Base-by-base conservation (phyloP, 35 echinoderm and acorn worm species). In the Diadema setosum region DNA sequence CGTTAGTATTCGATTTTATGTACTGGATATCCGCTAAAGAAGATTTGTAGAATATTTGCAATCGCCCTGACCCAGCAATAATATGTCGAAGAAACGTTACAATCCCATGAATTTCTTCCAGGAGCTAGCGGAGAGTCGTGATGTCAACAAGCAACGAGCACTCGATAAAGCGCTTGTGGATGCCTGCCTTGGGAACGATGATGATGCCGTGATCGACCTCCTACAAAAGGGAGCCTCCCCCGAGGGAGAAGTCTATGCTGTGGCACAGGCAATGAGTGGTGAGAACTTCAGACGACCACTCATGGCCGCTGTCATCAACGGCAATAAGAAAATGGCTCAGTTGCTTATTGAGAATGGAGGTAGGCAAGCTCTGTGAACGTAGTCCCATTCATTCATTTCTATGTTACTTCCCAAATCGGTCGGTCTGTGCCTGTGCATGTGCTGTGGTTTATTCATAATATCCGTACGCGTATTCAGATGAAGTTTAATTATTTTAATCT, bases 191-290 rank as follows among this genome's bases (percentile, higher is more conserved):
- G 20, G 27, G 16, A 85, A 85, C 55, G 85, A 91, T 61, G 90
- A 86, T 15, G 94, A 96, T 42, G 84, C 83, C 44, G 94, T 92
- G 30, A 96, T 96, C 41, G 94, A 96, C 48, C 42, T 97, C 32
- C 40, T 97, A 21, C 91, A 97, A 84, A 97, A 97, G 63, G 95
- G 95, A 40, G 95, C 95, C 42, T 86, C 70, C 33, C 91, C 93
- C 5, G 84, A 97, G 21, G 95, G 80, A 32, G 87, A 86, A 49
- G 46, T 67, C 4, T 91, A 89, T 52, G 89, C 64, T 1, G 45
- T 90, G 46, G 58, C 78, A 42, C 32, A 87, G 42, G 48, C 87
- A 0, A 60, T 67, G 43, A 58, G 82, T 21, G 86, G 91, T n/a
- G 91, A 97, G 70, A 97, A 93, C 56, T 93, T 83, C 76, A 93